Evolutionary conservation across 2,797 vertebrate genomes (phyloP).

Genomic region (Echeneis naucrates): DNA sequence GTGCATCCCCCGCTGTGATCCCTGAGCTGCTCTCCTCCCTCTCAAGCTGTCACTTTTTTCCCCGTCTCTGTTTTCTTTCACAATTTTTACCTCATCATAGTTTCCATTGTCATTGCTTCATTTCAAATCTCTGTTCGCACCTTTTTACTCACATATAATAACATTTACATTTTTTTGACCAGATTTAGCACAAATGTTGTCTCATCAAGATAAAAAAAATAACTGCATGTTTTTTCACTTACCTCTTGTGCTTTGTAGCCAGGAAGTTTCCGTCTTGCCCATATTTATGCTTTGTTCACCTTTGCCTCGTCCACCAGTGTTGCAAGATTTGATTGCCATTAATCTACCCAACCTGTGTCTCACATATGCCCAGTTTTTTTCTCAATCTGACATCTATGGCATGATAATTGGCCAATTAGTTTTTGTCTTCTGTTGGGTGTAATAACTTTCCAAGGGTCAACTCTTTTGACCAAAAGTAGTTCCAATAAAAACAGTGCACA

Average conservation of each 20-base stretch:
- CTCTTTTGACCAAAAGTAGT: not conserved
- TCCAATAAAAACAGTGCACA: slow-evolving; percentile 15
- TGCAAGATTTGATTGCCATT: slow-evolving; percentile 7
- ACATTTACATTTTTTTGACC: slow-evolving; percentile 9
- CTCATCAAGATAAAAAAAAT: slow-evolving; percentile 5
- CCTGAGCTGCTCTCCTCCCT: slow-evolving; percentile 55
- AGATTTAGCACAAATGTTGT: not conserved
- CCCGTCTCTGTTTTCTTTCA: slow-evolving; percentile 21
- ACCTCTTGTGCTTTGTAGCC: not conserved
- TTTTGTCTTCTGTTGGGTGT: not conserved
- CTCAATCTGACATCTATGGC: not conserved
- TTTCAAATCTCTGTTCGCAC: slow-evolving; percentile 26
- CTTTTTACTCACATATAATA: slow-evolving; percentile 14
- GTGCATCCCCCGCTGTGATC: slow-evolving; percentile 60
- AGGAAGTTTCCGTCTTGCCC: slow-evolving; percentile 15
- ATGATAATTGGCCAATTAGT: not conserved
- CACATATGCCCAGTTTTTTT: not conserved
- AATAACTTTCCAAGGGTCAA: slow-evolving; percentile 8
- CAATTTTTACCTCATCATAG: slow-evolving; percentile 30
- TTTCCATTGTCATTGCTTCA: slow-evolving; percentile 52
- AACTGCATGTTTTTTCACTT: slow-evolving; percentile 4
- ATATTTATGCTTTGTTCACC: slow-evolving; percentile 19
- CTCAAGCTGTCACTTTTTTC: slow-evolving; percentile 57
- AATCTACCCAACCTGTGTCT: not conserved
- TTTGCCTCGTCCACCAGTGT: not conserved